phyloP scores from a whole-genome alignment of 1,140 invertebrate genomes.

The Colletes gigas region DNA sequence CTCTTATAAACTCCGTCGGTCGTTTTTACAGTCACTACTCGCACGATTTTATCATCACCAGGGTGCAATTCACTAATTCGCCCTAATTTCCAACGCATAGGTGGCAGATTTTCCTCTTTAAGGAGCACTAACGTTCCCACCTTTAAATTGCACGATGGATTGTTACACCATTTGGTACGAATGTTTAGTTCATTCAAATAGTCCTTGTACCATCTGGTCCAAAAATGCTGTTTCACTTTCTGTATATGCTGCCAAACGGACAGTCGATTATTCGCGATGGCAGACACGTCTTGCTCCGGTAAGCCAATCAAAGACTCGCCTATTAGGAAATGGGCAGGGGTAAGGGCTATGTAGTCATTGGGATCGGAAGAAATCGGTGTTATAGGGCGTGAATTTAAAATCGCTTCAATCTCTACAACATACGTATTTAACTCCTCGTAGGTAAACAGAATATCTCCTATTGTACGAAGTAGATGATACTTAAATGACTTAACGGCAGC shows the following conservation, averaged over 20 bases:
- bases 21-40: background rate
- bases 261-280: background rate
- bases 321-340: background rate
- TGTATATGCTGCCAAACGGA: background rate
- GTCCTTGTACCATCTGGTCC: background rate
- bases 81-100: background rate
- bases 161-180: background rate
- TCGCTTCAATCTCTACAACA: background rate
- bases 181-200: background rate
- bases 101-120: background rate
- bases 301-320: background rate
- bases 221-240: background rate
- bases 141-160: background rate
- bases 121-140: background rate
- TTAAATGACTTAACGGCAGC: background rate
- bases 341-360: background rate
- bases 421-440: background rate
- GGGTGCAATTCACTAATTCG: background rate
- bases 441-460: background rate
- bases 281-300: background rate
- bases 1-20: too few relatives aligned
- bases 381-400: background rate
- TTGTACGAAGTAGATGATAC: background rate
- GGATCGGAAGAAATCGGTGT: background rate
- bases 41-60: background rate